These are phyloP conservation scores for Tetragnatha versicolor DNA, from an alignment of 1,140 invertebrate species.

Conservation along the genomic window DNA sequence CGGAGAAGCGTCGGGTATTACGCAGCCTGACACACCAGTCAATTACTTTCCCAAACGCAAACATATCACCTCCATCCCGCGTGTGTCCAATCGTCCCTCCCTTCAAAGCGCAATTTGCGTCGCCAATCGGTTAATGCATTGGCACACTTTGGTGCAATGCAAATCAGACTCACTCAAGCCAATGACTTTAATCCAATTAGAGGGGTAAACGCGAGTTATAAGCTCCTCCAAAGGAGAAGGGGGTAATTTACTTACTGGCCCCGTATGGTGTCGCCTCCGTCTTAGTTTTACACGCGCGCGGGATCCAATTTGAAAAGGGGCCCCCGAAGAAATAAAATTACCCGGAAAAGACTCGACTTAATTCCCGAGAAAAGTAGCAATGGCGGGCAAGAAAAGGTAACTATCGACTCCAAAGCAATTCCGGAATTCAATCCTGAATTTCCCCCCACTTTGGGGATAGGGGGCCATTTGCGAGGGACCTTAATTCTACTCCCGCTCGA, in stretches of 20 bases:
- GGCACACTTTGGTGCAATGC: too few species aligned
- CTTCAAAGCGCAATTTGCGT: too few species aligned
- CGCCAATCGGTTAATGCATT: too few species aligned
- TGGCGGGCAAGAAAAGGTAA: background rate
- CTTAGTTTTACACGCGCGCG: constrained; percentile 10
- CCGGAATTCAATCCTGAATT: background rate
- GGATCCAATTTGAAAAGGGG: constrained; percentile 7
- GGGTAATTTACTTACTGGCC: constrained; percentile 9
- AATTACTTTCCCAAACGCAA: too few species aligned
- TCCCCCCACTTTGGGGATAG: constrained; percentile 7
- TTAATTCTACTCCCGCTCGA: constrained; percentile 32
- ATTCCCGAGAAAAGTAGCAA: background rate
- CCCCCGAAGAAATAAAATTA: constrained; percentile 2
- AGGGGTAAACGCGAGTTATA: background rate
- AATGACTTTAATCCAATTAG: constrained; percentile 21
- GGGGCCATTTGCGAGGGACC: constrained; percentile 15
- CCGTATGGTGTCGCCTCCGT: background rate
- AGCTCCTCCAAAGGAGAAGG: background rate
- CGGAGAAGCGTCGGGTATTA: too few species aligned
- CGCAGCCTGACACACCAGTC: too few species aligned
- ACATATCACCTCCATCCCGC: too few species aligned
- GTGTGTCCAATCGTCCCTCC: too few species aligned
- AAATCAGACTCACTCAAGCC: background rate
- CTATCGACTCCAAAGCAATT: background rate
- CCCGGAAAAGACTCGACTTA: background rate